Evolutionary conservation across 2,797 vertebrate genomes (phyloP).

Genomic region (Melanogrammus aeglefinus): DNA sequence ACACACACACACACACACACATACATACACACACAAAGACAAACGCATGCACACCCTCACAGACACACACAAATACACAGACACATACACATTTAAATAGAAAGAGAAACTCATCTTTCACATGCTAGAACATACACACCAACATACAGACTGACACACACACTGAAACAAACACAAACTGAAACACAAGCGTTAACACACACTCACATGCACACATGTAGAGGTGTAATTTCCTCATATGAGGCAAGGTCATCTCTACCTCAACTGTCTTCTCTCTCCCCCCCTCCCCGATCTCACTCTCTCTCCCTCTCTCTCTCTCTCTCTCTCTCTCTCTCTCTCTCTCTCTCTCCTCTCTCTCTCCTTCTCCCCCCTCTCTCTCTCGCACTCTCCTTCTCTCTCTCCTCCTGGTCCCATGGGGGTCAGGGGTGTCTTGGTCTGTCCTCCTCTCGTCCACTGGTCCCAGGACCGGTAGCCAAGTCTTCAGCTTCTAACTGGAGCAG

Average conservation of each 20-base stretch:
- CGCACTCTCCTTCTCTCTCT: conserved; percentile 17
- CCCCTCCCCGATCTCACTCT: background rate
- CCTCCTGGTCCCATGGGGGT: conserved; percentile 34
- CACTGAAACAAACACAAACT: conserved; percentile 6
- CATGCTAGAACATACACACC: conserved; percentile 27
- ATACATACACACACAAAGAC: background rate
- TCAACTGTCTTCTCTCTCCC: conserved; percentile 22
- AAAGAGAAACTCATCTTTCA: background rate
- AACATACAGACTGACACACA: conserved; percentile 6
- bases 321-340: conserved; percentile 4
- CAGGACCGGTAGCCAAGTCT: conserved; percentile 44
- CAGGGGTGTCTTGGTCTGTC: too few relatives aligned
- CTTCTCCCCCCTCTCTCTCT: conserved; percentile 11
- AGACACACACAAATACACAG: background rate
- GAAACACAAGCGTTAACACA: too few relatives aligned
- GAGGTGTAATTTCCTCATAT: conserved; percentile 23
- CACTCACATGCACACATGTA: background rate
- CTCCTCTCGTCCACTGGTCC: conserved; percentile 50
- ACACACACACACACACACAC: conserved; percentile 15
- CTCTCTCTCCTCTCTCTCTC: background rate
- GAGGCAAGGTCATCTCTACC: too few relatives aligned
- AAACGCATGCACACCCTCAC: too few relatives aligned
- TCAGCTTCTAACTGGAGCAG: conserved; percentile 58
- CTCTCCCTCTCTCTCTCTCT: conserved; percentile 2
- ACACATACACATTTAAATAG: background rate